phyloP scores from a whole-genome alignment of 2,797 vertebrate genomes.

The Cetoscarus ocellatus region DNA sequence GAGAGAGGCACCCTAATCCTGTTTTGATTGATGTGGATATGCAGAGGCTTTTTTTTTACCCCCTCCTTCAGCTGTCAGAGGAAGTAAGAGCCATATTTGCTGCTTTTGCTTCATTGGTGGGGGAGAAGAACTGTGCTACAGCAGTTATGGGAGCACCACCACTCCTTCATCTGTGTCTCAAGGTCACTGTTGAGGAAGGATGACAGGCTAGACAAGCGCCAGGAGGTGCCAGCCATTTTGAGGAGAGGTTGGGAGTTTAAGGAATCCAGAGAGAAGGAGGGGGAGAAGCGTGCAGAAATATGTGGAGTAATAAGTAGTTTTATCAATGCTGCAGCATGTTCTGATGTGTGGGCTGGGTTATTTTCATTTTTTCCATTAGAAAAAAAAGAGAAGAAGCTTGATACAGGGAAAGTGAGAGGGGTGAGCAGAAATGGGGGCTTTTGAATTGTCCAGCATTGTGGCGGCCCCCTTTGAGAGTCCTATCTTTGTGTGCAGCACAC shows the following conservation, averaged over 20 bases:
- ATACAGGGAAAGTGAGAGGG: constrained; percentile 61
- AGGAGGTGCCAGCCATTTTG: constrained; percentile 74
- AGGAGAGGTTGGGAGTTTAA: constrained; percentile 60
- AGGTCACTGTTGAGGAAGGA: constrained; percentile 78
- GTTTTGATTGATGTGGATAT: constrained; percentile 76
- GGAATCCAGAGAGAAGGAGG: constrained; percentile 54
- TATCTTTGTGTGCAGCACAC: constrained; percentile 75
- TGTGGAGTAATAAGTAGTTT: constrained; percentile 74
- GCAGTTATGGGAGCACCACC: constrained; percentile 60
- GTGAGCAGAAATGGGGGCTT: constrained; percentile 58
- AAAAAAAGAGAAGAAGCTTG: constrained; percentile 65
- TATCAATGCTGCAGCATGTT: constrained; percentile 72
- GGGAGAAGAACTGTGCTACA: constrained; percentile 32
- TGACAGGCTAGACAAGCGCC: constrained; percentile 69
- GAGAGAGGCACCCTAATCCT: constrained; percentile 71
- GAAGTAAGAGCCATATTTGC: constrained; percentile 53
- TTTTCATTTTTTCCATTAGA: constrained; percentile 55
- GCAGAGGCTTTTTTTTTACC: constrained; percentile 26
- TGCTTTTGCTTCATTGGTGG: constrained; percentile 12
- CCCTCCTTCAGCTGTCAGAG: constrained; percentile 50
- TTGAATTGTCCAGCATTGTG: constrained; percentile 67
- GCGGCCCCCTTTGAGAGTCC: constrained; percentile 70
- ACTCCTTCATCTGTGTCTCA: constrained; percentile 73
- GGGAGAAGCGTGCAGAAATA: constrained; percentile 46
- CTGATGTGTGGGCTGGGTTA: constrained; percentile 57